Percentiles rank a stretch among this genome's conserved stretches.
phyloP scores from a whole-genome alignment of 2,888 invertebrate genomes.

The Volucella inflata region DNA sequence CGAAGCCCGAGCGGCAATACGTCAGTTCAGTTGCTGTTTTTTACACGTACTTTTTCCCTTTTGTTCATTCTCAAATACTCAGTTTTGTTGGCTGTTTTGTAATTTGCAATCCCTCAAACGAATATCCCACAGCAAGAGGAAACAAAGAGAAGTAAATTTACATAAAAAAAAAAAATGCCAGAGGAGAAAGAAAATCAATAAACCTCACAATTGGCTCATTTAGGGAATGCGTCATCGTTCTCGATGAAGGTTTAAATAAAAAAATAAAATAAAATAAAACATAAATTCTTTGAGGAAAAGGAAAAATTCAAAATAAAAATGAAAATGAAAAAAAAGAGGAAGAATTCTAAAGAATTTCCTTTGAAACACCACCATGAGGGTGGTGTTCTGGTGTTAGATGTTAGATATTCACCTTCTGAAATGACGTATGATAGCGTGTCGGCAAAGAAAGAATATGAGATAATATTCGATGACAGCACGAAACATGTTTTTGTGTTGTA shows the following conservation, averaged over 20 bases:
- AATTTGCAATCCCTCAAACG: slow-evolving; percentile 12
- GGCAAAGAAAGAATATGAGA: slow-evolving; percentile 36
- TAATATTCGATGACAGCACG: slow-evolving; percentile 32
- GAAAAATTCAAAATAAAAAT: slow-evolving; percentile 7
- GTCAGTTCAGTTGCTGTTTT: slow-evolving; percentile 29
- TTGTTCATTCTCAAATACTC: no score
- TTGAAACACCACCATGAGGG: slow-evolving; percentile 26
- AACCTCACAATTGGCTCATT: slow-evolving; percentile 66
- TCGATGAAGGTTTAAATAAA: slow-evolving; percentile 24
- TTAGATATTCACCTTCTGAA: slow-evolving; percentile 12
- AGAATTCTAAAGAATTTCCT: slow-evolving; percentile 42
- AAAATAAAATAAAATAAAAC: slow-evolving; percentile 6
- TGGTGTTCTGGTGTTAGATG: not conserved
- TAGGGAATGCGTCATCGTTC: slow-evolving; percentile 62
- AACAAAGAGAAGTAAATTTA: slow-evolving; percentile 33
- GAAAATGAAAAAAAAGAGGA: not conserved
- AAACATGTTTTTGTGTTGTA: slow-evolving; percentile 18
- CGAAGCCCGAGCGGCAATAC: not conserved
- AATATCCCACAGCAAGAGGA: slow-evolving; percentile 10
- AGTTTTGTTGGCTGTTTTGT: slow-evolving; percentile 7
- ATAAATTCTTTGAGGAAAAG: not conserved
- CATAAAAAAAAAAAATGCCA: slow-evolving; percentile 48
- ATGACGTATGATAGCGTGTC: slow-evolving; percentile 35
- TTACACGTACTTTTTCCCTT: not conserved
- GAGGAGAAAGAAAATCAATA: slow-evolving; percentile 56